These are phyloP conservation scores for Balearica regulorum DNA, from an alignment of 2,797 vertebrate species.

Conservation along the genomic window DNA sequence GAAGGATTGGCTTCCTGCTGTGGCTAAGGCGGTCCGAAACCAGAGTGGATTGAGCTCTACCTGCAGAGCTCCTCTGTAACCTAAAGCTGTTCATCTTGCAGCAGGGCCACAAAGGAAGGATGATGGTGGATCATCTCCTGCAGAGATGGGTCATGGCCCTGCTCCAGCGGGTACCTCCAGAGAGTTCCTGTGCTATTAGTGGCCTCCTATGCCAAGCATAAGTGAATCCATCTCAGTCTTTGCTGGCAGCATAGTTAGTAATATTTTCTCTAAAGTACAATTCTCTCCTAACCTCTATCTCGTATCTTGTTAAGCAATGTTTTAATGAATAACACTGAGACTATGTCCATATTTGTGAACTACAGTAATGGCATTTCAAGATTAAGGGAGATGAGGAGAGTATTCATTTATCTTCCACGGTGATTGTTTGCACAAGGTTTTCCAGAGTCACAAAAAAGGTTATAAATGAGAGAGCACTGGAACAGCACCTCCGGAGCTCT, in stretches of 20 bases:
- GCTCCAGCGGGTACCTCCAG: neutral
- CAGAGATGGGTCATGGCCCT: neutral
- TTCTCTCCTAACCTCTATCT: neutral
- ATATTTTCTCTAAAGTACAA: neutral
- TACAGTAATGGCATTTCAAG: constrained; percentile 7
- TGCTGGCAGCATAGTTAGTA: neutral
- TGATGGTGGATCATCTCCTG: neutral
- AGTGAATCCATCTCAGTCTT: neutral
- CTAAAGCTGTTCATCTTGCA: neutral
- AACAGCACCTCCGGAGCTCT: constrained; percentile 35
- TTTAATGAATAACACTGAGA: neutral
- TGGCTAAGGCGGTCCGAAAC: neutral
- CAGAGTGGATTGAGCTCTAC: constrained; percentile 1
- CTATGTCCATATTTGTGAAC: neutral
- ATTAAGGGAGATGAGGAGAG: neutral
- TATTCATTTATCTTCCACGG: constrained; percentile 1
- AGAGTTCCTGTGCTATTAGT: neutral
- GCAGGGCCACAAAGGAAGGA: neutral
- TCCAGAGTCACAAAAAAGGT: neutral
- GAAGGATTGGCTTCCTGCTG: constrained; percentile 49
- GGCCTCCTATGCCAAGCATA: neutral
- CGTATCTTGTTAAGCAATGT: neutral
- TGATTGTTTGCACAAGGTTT: constrained; percentile 36
- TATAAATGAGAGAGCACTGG: constrained; percentile 1
- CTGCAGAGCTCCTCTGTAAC: constrained; percentile 26